phyloP scores from a whole-genome alignment of 2,113 vertebrate genomes.

The Callithrix jacchus region DNA sequence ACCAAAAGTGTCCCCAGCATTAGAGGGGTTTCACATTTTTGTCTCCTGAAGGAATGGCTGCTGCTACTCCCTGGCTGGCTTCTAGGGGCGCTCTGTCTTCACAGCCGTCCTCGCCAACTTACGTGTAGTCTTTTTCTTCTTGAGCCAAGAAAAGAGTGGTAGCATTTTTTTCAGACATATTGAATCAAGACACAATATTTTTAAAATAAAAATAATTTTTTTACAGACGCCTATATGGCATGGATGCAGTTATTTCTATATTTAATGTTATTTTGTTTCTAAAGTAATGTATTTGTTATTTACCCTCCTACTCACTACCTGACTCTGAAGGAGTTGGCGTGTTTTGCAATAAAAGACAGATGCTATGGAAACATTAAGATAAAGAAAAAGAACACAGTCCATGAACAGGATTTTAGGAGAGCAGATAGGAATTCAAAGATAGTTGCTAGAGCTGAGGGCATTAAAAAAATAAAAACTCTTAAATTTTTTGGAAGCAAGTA shows the following conservation, averaged over 20 bases:
- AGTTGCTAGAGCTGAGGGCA: not conserved
- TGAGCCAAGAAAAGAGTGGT: not conserved
- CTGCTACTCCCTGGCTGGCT: not conserved
- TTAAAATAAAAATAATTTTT: not conserved
- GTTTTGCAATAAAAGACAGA: not conserved
- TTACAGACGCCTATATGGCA: not conserved
- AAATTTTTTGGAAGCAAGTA: not conserved
- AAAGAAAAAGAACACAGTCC: not conserved
- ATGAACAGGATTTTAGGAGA: not conserved
- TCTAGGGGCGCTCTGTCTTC: not conserved
- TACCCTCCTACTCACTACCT: not conserved
- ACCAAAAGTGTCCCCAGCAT: not conserved
- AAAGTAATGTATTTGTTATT: not conserved
- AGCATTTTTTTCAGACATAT: not conserved
- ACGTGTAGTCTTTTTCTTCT: not conserved
- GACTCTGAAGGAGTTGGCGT: not conserved
- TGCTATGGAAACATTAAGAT: not conserved
- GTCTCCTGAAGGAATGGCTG: not conserved
- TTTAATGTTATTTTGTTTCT: conserved; percentile 27
- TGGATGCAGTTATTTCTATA: not conserved
- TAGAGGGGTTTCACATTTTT: not conserved
- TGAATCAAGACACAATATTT: not conserved
- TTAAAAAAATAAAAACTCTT: not conserved
- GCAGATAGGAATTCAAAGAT: not conserved
- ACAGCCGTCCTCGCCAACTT: not conserved